Conservation (phyloP, 1,140 invertebrate species). For the Mizuhopecten yessoensis region DNA sequence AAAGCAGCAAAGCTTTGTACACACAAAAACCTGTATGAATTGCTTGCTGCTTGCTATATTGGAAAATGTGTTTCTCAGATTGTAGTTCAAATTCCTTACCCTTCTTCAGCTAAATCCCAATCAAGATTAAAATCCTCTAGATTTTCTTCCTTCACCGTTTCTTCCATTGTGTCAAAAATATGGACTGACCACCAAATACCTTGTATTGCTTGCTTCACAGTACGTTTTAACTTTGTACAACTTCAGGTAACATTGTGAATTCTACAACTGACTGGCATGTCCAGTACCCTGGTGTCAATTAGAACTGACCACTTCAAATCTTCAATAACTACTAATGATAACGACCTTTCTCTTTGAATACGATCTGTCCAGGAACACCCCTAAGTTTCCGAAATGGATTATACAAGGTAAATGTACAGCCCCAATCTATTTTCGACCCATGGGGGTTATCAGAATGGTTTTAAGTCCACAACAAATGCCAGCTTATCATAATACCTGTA, state of each 20-base stretch:
- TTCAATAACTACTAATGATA: neutral
- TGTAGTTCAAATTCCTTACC: neutral
- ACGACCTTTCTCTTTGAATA: no score
- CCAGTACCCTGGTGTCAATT: no score
- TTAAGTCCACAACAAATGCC: neutral
- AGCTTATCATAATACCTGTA: neutral
- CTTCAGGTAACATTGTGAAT: no score
- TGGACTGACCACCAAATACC: neutral
- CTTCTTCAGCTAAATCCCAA: neutral
- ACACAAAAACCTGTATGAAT: no score
- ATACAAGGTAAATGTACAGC: neutral
- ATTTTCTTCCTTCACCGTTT: neutral
- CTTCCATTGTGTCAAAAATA: neutral
- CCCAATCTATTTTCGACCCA: neutral
- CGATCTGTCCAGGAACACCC: no score
- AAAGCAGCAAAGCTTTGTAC: no score
- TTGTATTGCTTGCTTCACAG: no score
- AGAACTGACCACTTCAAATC: neutral
- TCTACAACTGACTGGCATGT: no score
- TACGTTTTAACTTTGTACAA: no score
- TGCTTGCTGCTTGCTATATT: no score
- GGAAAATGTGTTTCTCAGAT: no score
- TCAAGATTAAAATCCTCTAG: constrained; percentile 11
- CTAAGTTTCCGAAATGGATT: constrained; percentile 6
- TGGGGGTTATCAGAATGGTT: neutral